Conservation (phyloP, 2,113 vertebrate genomes). For the Macquaria australasica region DNA sequence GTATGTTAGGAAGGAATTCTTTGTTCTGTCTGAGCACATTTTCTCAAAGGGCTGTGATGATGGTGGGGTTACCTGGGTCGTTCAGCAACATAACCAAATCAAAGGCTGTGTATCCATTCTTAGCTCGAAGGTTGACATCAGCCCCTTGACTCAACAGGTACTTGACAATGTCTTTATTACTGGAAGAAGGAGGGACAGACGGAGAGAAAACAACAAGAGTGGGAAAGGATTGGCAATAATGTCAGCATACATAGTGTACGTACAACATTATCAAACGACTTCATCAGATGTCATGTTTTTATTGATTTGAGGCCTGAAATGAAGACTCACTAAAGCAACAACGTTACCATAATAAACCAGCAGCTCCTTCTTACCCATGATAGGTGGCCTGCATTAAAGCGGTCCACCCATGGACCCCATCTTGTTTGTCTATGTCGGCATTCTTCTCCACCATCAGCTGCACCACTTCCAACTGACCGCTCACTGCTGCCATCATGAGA, state of each 20-base stretch:
- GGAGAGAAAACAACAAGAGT: not conserved
- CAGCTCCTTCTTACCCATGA: constrained; percentile 87
- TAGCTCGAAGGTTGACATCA: constrained; percentile 94
- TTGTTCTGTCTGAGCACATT: not conserved
- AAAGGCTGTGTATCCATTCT: constrained; percentile 97
- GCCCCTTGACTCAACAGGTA: constrained; percentile 95
- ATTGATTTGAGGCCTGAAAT: not conserved
- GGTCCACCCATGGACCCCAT: constrained; percentile 95
- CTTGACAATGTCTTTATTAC: constrained; percentile 96
- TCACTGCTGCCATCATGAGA: constrained; percentile 96
- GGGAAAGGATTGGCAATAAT: not conserved
- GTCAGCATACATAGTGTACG: not conserved
- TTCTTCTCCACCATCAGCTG: constrained; percentile 94
- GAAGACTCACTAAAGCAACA: not conserved
- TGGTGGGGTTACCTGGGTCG: constrained; percentile 89
- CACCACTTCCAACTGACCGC: constrained; percentile 92
- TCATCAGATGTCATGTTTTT: not conserved
- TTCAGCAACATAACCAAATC: constrained; percentile 97
- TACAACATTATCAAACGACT: not conserved
- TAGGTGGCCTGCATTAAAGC: constrained; percentile 99
- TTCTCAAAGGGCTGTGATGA: not conserved
- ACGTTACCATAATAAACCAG: not conserved
- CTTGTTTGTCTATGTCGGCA: constrained; percentile 93
- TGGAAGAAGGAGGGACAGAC: constrained; percentile 51
- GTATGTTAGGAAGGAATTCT: not conserved